Percentiles rank a stretch among this genome's conserved stretches.
phyloP scores from a whole-genome alignment of 2,797 vertebrate genomes.

The Pogoniulus pusillus region DNA sequence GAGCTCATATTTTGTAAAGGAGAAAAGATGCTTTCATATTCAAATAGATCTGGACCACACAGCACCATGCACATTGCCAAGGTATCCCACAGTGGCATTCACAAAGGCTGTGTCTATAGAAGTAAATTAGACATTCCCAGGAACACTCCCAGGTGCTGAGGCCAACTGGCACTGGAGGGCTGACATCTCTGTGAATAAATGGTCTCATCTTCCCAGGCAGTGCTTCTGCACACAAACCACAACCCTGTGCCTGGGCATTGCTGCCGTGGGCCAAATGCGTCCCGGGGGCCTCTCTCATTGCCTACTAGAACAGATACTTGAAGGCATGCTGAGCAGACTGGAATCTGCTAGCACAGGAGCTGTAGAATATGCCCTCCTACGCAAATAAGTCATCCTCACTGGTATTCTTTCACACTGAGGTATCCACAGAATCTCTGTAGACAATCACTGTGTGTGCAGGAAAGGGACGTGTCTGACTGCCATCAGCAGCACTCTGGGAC shows the following conservation, averaged over 20 bases:
- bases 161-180: conserved; percentile 12
- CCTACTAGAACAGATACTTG: neutral
- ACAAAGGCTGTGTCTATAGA: neutral
- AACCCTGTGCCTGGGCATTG: neutral
- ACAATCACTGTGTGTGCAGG: rapidly evolving
- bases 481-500: neutral
- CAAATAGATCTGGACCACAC: neutral
- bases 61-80: neutral
- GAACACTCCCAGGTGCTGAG: neutral
- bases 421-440: neutral
- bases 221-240: neutral
- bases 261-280: rapidly evolving
- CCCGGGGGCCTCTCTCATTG: neutral
- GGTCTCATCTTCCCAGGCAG: neutral
- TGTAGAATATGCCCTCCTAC: neutral
- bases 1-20: neutral
- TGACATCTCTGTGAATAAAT: neutral
- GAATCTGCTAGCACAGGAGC: neutral
- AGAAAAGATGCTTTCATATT: conserved; percentile 12
- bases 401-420: neutral
- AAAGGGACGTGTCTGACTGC: neutral
- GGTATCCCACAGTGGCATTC: neutral
- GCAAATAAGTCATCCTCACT: neutral
- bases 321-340: rapidly evolving
- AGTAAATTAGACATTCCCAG: neutral